Evolutionary conservation across 2,113 vertebrate genomes (phyloP).

Genomic region (Siniperca knerii): DNA sequence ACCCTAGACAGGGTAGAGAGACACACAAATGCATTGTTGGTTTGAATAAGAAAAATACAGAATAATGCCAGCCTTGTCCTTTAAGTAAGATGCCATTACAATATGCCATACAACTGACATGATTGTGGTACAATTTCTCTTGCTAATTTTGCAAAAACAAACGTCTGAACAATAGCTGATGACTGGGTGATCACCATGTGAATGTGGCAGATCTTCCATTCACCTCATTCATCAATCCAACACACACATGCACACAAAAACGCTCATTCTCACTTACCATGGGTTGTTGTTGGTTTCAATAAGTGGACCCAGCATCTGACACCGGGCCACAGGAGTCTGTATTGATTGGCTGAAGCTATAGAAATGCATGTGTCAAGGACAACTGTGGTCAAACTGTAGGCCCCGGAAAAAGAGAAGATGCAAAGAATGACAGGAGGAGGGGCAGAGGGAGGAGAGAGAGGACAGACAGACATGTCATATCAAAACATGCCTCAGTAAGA

Average conservation of each 20-base stretch:
- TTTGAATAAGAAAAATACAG: background rate
- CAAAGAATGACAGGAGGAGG: conserved; percentile 62
- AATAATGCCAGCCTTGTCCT: conserved; percentile 12
- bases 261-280: conserved; percentile 41
- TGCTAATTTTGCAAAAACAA: conserved; percentile 38
- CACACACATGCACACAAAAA: conserved; percentile 46
- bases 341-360: conserved; percentile 77
- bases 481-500: conserved; percentile 47
- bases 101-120: conserved; percentile 21
- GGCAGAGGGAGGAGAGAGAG: conserved; percentile 44
- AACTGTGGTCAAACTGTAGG: conserved; percentile 80
- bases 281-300: conserved; percentile 78
- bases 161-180: conserved; percentile 51
- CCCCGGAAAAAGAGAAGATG: conserved; percentile 59
- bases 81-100: background rate
- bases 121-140: conserved; percentile 43
- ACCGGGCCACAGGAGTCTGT: conserved; percentile 64
- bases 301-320: conserved; percentile 75
- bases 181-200: conserved; percentile 68
- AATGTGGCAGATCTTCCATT: conserved; percentile 60
- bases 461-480: conserved; percentile 62
- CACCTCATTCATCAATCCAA: conserved; percentile 67
- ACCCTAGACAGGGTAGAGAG: too few relatives aligned
- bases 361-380: conserved; percentile 79
- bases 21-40: too few relatives aligned